Percentiles rank a stretch among this genome's conserved stretches.
Evolutionary conservation across 2,113 vertebrate genomes (phyloP).

Genomic region (Mesoclemmys tuberculata): DNA sequence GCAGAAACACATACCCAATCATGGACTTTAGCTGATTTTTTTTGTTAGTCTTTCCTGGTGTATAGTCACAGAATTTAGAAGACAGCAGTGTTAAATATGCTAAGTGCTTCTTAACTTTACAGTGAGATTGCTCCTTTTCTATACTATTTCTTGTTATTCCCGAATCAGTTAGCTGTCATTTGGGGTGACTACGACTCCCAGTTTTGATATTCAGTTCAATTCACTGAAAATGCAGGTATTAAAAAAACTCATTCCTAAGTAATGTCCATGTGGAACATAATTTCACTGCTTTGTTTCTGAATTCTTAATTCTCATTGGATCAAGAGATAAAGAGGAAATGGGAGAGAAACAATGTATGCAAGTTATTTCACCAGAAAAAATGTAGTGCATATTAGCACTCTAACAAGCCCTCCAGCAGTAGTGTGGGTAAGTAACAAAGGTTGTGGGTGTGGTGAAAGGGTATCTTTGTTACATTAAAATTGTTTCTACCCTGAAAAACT

Average conservation of each 20-base stretch:
- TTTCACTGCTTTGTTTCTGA: not conserved
- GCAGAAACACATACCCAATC: conserved; percentile 11
- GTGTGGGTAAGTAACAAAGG: not conserved
- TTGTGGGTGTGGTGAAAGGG: not conserved
- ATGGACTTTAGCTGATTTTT: not conserved
- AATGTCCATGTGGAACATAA: not conserved
- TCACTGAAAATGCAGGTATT: not conserved
- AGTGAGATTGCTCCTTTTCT: not conserved
- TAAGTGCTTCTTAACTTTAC: not conserved
- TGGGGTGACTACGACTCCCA: not conserved
- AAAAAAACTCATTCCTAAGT: conserved; percentile 7
- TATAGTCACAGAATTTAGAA: not conserved
- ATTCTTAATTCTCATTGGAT: conserved; percentile 10
- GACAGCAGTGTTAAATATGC: not conserved
- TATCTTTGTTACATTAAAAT: conserved; percentile 3
- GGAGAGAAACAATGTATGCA: not conserved
- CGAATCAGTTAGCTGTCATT: not conserved
- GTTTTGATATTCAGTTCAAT: not conserved
- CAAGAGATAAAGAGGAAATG: not conserved
- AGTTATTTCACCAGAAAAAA: not conserved
- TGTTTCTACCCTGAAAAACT: conserved; percentile 21
- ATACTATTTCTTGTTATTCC: conserved; percentile 13
- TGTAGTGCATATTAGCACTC: not conserved
- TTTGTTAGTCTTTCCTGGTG: not conserved
- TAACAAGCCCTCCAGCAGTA: not conserved